Conservation (phyloP, 1,140 invertebrate genomes). For the Brevipalpus yothersi region DNA sequence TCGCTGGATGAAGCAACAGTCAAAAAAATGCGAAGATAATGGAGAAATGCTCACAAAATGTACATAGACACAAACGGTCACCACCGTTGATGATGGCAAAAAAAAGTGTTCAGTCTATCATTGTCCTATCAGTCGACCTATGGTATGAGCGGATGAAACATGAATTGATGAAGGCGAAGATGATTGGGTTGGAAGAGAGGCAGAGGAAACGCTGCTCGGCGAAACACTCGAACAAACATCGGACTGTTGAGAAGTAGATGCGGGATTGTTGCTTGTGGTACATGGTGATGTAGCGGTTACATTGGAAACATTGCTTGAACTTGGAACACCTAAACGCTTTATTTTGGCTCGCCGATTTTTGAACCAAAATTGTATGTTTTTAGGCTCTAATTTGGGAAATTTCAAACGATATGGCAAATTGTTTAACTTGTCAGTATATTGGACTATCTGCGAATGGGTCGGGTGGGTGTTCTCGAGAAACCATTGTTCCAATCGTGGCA, state of each 20-base stretch:
- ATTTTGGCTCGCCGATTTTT: constrained; percentile 85
- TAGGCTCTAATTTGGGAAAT: constrained; percentile 81
- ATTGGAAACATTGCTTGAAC: neutral
- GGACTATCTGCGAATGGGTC: constrained; percentile 80
- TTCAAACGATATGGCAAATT: constrained; percentile 69
- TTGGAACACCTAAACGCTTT: constrained; percentile 58
- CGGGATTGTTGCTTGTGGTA: neutral
- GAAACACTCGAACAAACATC: neutral
- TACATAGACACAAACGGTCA: too few species aligned
- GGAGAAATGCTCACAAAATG: too few species aligned
- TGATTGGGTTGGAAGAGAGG: neutral
- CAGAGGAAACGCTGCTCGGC: neutral
- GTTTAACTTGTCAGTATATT: constrained; percentile 88
- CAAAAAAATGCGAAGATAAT: too few species aligned
- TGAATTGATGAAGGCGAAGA: neutral
- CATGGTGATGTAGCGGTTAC: neutral
- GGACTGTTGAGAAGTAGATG: neutral
- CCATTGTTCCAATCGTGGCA: constrained; percentile 85
- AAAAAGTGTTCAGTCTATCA: neutral
- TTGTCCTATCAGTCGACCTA: neutral
- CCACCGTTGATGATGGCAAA: too few species aligned
- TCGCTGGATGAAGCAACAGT: too few species aligned
- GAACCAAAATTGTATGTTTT: constrained; percentile 80
- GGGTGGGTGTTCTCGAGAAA: constrained; percentile 92
- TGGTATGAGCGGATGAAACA: neutral